Percentiles rank a stretch among this genome's conserved stretches.
Evolutionary conservation across 2,113 vertebrate genomes (phyloP).

Genomic region (Nothocercus julius): DNA sequence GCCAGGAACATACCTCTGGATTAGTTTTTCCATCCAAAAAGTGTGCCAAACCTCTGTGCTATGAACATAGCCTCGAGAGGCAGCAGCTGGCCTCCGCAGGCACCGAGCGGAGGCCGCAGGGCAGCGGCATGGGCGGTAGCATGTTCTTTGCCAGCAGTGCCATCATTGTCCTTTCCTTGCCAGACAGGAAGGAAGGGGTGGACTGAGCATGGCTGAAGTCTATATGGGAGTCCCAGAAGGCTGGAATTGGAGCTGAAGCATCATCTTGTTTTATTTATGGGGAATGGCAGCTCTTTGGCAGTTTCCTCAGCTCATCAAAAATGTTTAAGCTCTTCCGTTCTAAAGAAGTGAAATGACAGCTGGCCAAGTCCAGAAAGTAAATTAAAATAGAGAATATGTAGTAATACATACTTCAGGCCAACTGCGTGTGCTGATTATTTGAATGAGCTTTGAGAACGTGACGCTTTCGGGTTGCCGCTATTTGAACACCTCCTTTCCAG

Average conservation of each 20-base stretch:
- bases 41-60: neutral
- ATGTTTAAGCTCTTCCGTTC: neutral
- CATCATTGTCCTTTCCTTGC: neutral
- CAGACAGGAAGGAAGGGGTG: neutral
- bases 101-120: neutral
- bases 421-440: neutral
- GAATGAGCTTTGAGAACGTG: neutral
- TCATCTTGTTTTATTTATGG: neutral
- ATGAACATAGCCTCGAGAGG: neutral
- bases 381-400: neutral
- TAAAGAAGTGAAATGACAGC: neutral
- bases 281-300: neutral
- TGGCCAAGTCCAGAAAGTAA: neutral
- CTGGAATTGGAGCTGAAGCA: rapidly evolving
- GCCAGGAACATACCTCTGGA: neutral
- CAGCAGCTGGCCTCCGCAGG: neutral
- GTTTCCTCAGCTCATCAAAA: neutral
- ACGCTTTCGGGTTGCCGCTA: neutral
- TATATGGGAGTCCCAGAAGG: neutral
- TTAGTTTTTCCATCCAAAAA: neutral
- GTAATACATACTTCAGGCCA: neutral
- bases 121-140: neutral
- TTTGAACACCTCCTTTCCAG: neutral
- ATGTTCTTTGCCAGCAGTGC: neutral
- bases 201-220: neutral